phyloP scores from a whole-genome alignment of 2,113 vertebrate genomes.

The Daboia siamensis region DNA sequence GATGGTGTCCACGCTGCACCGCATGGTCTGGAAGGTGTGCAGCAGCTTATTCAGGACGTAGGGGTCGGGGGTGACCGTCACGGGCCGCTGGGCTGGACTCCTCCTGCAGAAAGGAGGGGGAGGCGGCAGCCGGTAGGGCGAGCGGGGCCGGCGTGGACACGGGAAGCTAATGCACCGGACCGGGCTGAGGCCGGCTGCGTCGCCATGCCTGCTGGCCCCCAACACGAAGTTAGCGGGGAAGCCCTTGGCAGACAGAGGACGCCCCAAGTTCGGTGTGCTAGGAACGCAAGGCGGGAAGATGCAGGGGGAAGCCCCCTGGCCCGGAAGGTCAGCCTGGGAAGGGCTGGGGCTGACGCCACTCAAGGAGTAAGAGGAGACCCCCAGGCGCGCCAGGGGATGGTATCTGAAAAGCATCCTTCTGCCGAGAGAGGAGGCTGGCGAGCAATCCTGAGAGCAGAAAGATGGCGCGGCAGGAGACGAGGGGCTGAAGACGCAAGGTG shows the following conservation, averaged over 20 bases:
- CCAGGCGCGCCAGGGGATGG: not conserved
- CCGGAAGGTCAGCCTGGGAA: conserved; percentile 34
- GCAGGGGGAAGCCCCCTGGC: conserved; percentile 22
- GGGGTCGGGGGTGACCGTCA: not conserved
- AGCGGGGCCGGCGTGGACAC: not conserved
- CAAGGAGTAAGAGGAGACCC: not conserved
- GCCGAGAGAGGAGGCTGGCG: not conserved
- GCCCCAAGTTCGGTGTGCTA: not conserved
- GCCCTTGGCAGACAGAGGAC: not conserved
- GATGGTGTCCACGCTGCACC: not conserved
- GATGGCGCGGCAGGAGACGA: not conserved
- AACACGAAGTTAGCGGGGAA: not conserved
- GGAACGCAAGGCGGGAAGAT: conserved; percentile 1
- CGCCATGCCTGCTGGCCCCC: not conserved
- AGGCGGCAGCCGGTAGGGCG: not conserved
- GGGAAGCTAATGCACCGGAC: not conserved
- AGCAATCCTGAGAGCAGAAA: not conserved
- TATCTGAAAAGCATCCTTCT: conserved; percentile 7
- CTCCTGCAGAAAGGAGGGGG: not conserved
- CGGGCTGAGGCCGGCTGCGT: not conserved
- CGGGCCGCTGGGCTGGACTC: not conserved
- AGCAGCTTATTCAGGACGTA: conserved; percentile 23
- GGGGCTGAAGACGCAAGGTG: not conserved
- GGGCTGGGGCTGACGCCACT: not conserved
- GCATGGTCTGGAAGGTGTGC: not conserved